Base-by-base conservation (phyloP, 2,888 invertebrate genomes). In the Eupithecia exiguata region DNA sequence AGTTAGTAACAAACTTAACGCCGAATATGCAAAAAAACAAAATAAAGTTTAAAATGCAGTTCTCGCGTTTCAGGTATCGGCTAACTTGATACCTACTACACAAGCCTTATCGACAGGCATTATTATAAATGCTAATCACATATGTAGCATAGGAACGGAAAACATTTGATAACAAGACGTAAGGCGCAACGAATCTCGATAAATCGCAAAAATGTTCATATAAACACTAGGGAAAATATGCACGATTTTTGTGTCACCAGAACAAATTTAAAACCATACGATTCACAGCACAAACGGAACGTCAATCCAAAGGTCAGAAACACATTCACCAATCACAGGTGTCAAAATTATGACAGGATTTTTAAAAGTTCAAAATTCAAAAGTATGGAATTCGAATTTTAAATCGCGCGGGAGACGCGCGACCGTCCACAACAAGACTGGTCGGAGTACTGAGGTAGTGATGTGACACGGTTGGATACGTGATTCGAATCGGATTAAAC, bases 371-470 rank as follows among this genome's bases (percentile, higher is more conserved):
- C 25, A 53, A 68, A 70, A 53, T 66, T 66, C 12, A 38, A 61
- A 30, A 30, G 61, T 61, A 18, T 35, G 18, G 43, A 38, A 75
- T 80, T 79, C 68, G 43, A 49, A 70, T 68, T 74, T 76, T 49
- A 69, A 78, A 76, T 30, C 46, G 70, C 76, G 79, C 75, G 77
- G 67, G 70, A 74, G 21, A 75, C 74, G 85, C 88, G 87, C 91
- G 91, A 83, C 89, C 89, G 88, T 77, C 80, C 82, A 71, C 80
- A 76, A 77, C 86, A 86, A 86, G 84, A 87, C 78, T 84, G 79
- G 78, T 85, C 87, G 87, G 83, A 78, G 80, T 82, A 92, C 92
- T 92, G 89, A 79, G 78, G 73, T 89, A 91, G 92, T 86, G 91
- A 85, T 83, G 91, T 79, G 88, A 84, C 82, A 81, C 72, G 79